These are phyloP conservation scores for Xenops minutus DNA, from an alignment of 2,797 vertebrate genomes.

Conservation along the genomic window DNA sequence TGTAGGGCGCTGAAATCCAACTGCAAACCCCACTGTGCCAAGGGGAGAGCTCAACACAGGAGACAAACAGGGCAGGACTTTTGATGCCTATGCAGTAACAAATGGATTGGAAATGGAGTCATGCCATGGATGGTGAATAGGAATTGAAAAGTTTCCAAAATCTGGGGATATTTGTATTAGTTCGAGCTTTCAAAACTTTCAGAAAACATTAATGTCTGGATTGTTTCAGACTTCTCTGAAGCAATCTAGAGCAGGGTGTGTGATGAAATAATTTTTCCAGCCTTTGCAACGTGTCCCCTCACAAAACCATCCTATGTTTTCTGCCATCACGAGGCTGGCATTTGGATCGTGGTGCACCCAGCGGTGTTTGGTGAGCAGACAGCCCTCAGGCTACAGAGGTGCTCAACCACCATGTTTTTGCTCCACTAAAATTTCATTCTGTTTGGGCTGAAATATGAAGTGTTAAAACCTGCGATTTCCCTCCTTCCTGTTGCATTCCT, in stretches of 20 bases:
- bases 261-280: background rate
- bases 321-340: background rate
- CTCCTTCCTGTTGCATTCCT: conserved; percentile 7
- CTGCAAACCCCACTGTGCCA: background rate
- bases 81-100: background rate
- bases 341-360: rapidly evolving
- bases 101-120: background rate
- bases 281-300: background rate
- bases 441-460: background rate
- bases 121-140: rapidly evolving
- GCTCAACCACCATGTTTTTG: background rate
- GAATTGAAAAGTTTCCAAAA: background rate
- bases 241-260: background rate
- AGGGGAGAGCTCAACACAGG: background rate
- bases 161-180: background rate
- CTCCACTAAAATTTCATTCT: background rate
- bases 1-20: background rate
- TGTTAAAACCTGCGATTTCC: conserved; percentile 7
- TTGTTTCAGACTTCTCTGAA: rapidly evolving
- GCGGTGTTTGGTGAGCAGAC: background rate
- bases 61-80: background rate
- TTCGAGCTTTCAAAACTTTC: background rate
- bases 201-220: background rate
- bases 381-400: background rate
- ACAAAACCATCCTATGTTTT: background rate